Percentiles rank a stretch among this genome's conserved stretches.
phyloP scores from a whole-genome alignment of 2,113 vertebrate genomes.

The Anser cygnoides region DNA sequence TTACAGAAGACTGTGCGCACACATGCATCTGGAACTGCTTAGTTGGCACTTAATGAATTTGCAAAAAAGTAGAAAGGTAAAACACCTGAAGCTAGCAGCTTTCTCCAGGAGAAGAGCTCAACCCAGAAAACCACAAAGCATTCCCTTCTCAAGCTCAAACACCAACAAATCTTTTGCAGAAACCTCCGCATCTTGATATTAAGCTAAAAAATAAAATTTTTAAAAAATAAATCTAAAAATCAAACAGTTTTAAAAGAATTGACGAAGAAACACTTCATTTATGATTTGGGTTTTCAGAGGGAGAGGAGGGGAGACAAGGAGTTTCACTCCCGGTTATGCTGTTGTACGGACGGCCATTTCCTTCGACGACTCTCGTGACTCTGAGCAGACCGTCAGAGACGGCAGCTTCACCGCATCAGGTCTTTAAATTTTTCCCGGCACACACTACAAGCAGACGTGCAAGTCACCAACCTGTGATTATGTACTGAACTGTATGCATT shows the following conservation, averaged over 20 bases:
- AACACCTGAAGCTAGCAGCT: conserved; percentile 2
- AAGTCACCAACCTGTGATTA: not conserved
- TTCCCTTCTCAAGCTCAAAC: not conserved
- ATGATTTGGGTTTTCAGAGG: not conserved
- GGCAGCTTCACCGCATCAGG: not conserved
- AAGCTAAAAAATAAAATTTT: not conserved
- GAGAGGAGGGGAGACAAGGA: too few relatives aligned
- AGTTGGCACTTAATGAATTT: not conserved
- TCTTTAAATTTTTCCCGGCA: not conserved
- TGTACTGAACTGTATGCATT: not conserved
- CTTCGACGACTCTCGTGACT: fast-evolving
- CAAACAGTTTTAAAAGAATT: not conserved
- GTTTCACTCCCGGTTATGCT: not conserved
- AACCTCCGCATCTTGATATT: not conserved
- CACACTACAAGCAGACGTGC: not conserved
- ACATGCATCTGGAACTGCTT: not conserved
- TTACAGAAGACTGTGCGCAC: not conserved
- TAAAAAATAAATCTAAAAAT: not conserved
- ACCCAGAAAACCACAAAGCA: not conserved
- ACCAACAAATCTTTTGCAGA: not conserved
- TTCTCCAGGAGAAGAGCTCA: not conserved
- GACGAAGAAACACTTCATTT: not conserved
- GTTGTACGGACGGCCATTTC: not conserved
- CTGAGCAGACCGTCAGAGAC: fast-evolving
- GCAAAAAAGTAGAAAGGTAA: not conserved